These are phyloP conservation scores for Metellina segmentata DNA, from an alignment of 2,888 invertebrate genomes.

Conservation along the genomic window DNA sequence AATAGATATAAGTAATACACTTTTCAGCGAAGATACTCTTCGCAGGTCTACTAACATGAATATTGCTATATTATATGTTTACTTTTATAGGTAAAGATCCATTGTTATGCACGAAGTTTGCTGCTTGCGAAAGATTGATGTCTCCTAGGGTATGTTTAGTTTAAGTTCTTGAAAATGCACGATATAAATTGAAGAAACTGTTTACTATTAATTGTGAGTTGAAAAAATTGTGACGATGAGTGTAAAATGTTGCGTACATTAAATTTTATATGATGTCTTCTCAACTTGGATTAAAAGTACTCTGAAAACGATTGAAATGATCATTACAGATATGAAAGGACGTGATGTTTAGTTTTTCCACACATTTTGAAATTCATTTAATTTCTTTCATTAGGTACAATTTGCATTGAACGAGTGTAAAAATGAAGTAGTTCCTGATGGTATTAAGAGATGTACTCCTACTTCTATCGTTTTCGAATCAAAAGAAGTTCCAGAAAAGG, in stretches of 20 bases:
- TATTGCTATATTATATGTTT: background rate
- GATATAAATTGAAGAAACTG: too few relatives aligned
- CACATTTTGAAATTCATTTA: background rate
- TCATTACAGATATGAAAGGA: too few relatives aligned
- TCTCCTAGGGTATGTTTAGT: slow-evolving; percentile 56
- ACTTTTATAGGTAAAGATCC: slow-evolving; percentile 62
- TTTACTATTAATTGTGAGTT: too few relatives aligned
- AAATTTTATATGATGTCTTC: too few relatives aligned
- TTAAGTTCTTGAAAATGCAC: too few relatives aligned
- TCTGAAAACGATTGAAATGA: too few relatives aligned
- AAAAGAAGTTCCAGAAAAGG: slow-evolving; percentile 58
- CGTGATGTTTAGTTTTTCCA: background rate
- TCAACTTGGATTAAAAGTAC: too few relatives aligned
- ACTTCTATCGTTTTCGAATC: slow-evolving; percentile 54
- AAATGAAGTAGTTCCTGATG: slow-evolving; percentile 61
- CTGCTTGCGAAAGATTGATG: slow-evolving; percentile 68
- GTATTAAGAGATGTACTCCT: slow-evolving; percentile 65
- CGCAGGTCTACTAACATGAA: too few relatives aligned
- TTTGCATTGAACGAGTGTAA: slow-evolving; percentile 69
- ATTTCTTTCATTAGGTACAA: slow-evolving; percentile 34
- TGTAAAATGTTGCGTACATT: too few relatives aligned
- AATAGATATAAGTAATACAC: too few relatives aligned
- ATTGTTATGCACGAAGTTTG: slow-evolving; percentile 59
- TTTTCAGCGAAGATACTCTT: too few relatives aligned
- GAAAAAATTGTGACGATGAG: too few relatives aligned